Base-by-base conservation (phyloP, 2,888 invertebrate species). In the Coleophora flavipennella region DNA sequence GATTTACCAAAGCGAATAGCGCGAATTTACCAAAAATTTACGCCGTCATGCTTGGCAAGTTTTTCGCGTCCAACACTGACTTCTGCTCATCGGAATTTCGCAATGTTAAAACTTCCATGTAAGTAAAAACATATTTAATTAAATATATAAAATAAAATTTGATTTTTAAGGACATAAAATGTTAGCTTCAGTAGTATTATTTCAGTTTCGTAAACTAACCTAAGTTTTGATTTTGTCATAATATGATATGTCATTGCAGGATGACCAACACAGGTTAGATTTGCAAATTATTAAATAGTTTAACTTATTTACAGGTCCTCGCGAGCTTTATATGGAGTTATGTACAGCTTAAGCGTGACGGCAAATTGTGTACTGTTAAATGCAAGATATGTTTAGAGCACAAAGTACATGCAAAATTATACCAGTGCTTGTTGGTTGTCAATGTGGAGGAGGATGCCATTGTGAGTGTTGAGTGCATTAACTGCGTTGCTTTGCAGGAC, bases 341-440 rank as follows among this genome's bases (percentile, higher is more conserved):
- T 31, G 37, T 37, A 7, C 37, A 37, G 31, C 37, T 37, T 20
- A 31, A 37, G 25, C 37, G 37, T 11, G 37, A 37, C 3, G 31
- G 25, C 6, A 37, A 37, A n/a, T 11, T 25, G 7, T 37, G 61
- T 25, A 51, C 44, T 20, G 36, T 58, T 0, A 58, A 60, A 20
- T 38, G 42, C 3, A 55, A 52, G 43, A 50, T 61, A 1, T 57
- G 54, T 31, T 55, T 56, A 8, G 59, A 61, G 36, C 59, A 62
- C 14, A 60, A 60, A 45, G 55, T 62, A 0, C 50, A 43, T 25
- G 40, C 41, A 10, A 59, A 55, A 13, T 34, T 45, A 9, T 62
- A 62, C 48, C 20, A 11, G 33, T 39, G 38, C 1, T 53, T 53
- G 28, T 31, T 59, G 6, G 26, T 47, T n/a, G 45, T 57, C 0